Evolutionary conservation across 2,888 invertebrate species (phyloP), one percentile per base, ranked within the genome.

Genomic region (Epinotia nisella): DNA sequence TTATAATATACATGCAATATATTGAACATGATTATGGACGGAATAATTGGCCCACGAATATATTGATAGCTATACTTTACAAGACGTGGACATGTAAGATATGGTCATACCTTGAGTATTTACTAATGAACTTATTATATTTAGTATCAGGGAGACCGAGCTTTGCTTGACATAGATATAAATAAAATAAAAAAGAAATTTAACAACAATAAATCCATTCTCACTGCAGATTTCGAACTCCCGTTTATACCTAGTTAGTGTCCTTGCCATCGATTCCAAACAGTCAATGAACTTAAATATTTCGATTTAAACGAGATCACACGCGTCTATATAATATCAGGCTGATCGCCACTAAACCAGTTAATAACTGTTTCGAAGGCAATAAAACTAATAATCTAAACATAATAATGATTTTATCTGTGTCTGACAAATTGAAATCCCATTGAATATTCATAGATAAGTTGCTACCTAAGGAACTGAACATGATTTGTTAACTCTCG

Each of bases 361-460:
- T 75, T 68, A 69, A n/a, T 77, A 77, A 75, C 76, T 75, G 76
- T 75, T 74, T 55, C 61, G 39, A 60, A 74, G 66, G 70, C 70
- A 68, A 56, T 74, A 56, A 69, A 75, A 74, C 58, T 75, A 62
- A 74, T 73, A 73, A 71, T 73, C 62, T 45, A 71, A 70, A 65
- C 55, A 58, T 70, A 70, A 61, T 74, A 75, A 66, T 74, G 74
- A 74, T 66, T 39, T 53, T 70, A 58, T 62, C 68, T 53, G 19
- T 35, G 68, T 62, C 67, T 45, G 55, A 68, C 65, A 69, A 74
- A 68, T 71, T 74, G 70, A 64, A 24, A 74, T 71, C 71, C 65
- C 39, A 61, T 65, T 56, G 75, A 71, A 65, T 70, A 70, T 74
- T 68, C 58, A 73, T 62, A 62, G 66, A 55, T 68, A 62, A 15